Base-by-base conservation (phyloP, 2,797 vertebrate genomes). In the Artibeus lituratus region DNA sequence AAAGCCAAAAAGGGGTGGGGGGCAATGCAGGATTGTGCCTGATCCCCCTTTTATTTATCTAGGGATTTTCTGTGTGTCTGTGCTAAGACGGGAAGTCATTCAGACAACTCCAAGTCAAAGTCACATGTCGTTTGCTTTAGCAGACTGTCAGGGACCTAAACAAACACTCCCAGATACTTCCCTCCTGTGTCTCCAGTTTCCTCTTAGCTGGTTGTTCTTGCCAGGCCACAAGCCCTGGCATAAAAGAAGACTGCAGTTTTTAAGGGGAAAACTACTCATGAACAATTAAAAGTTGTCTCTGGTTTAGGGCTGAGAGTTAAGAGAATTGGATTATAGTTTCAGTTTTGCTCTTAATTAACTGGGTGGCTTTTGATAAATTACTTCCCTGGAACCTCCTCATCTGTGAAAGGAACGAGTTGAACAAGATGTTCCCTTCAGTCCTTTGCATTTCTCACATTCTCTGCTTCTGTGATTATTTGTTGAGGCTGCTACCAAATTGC, bases 331-430 rank as follows among this genome's bases (percentile, higher is more conserved):
- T 39, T 90, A 6, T 88, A 76, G 44, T 88, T 96, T 97, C 51
- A 88, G 0, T 85, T 87, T 93, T 59, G 26, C 91, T 67, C 57
- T 89, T 86, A 85, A 80, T 73, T 93, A 95, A 86, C 76, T 82
- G 53, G 26, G 87, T 82, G 83, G 37, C 84, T 95, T 95, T 87
- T 94, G 85, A 51, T 91, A 70, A 93, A 57, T 82, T 84, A 12
- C 65, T 42, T 92, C 39, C 62, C 10, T 74, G 77, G 83, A 44
- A 70, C 14, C 53, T 91, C 59, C 47, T 86, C 9, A 5, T 84
- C 74, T 88, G 39, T 92, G 70, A 91, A 49, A 73, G 86, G 74
- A 77, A 57, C 57, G 59, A 70, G 62, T 69, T n/a, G 29, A 57
- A 84, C 77, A 87, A 32, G 29, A 65, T 69, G 15, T 29, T 91